phyloP scores from a whole-genome alignment of 2,797 vertebrate genomes.

The Acanthis flammea region DNA sequence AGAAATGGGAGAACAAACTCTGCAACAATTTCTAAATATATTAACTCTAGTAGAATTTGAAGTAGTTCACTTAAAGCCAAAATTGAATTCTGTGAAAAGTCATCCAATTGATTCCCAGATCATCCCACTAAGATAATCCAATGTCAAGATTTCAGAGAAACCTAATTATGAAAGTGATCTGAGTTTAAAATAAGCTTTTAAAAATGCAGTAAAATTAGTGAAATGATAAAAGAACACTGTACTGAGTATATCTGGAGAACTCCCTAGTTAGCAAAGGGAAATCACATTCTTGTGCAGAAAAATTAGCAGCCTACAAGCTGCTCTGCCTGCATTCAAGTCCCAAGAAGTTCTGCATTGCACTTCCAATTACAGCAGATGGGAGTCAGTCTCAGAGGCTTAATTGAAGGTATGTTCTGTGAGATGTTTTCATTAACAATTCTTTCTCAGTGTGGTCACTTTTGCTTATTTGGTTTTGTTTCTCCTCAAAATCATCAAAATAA shows the following conservation, averaged over 20 bases:
- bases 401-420: neutral
- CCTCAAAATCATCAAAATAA: neutral
- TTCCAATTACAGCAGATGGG: neutral
- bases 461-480: neutral
- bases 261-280: neutral
- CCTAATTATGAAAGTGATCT: neutral
- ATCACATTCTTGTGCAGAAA: neutral
- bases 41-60: neutral
- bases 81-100: neutral
- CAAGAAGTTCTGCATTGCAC: neutral
- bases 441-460: neutral
- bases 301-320: neutral
- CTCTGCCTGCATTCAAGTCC: neutral
- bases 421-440: neutral
- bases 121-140: neutral
- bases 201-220: neutral
- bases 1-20: neutral
- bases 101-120: neutral
- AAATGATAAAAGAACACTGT: neutral
- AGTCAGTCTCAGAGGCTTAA: neutral
- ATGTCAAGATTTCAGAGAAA: neutral
- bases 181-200: neutral
- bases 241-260: neutral
- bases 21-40: neutral
- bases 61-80: neutral